A percentile compares a stretch with the other conserved stretches of the same genome.
Conservation (phyloP, 2,888 invertebrate genomes). For the Drosophila aldrichi region DNA sequence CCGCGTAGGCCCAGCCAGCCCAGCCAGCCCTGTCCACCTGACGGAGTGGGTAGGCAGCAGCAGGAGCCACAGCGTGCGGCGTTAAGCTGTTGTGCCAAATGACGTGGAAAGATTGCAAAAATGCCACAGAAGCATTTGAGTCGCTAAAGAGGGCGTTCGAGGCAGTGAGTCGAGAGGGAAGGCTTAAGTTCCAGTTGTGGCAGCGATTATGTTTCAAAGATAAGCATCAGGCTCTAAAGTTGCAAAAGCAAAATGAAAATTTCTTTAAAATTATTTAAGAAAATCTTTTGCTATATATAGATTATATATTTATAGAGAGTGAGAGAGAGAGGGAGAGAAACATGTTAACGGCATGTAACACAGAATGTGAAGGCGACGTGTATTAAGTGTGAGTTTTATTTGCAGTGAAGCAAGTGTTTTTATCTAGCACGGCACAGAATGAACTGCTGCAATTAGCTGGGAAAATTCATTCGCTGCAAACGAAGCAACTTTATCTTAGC, state of each 20-base stretch:
- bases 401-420: conserved; percentile 17
- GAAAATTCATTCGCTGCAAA: conserved; percentile 49
- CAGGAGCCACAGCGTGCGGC: conserved; percentile 16
- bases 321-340: neutral
- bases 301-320: too few species aligned
- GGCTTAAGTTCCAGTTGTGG: conserved; percentile 11
- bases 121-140: conserved; percentile 43
- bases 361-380: neutral
- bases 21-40: neutral
- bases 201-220: conserved; percentile 40
- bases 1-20: conserved; percentile 44
- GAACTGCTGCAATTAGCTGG: conserved; percentile 69
- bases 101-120: conserved; percentile 64
- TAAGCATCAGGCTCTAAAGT: conserved; percentile 7
- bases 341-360: too few species aligned
- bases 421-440: conserved; percentile 37
- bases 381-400: conserved; percentile 31
- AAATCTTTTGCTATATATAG: neutral
- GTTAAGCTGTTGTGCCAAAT: conserved; percentile 56
- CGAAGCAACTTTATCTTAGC: conserved; percentile 57
- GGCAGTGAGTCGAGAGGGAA: conserved; percentile 1
- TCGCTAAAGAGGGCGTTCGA: conserved; percentile 19
- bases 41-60: neutral
- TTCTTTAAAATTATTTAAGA: conserved; percentile 2
- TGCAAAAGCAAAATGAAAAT: neutral